phyloP scores from a whole-genome alignment of 2,888 invertebrate genomes.

The Zeuzera pyrina region DNA sequence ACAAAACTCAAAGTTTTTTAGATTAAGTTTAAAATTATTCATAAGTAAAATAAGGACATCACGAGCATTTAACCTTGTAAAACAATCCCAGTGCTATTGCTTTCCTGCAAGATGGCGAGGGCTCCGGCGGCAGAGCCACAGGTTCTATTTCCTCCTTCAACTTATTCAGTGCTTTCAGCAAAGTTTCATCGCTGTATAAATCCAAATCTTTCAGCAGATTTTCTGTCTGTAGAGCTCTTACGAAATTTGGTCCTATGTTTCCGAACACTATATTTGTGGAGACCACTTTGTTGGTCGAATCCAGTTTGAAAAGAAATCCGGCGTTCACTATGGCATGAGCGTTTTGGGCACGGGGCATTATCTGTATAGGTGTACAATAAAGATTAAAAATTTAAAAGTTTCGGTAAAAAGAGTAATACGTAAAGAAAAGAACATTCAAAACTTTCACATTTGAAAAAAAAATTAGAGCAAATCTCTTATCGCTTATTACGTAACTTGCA shows the following conservation, averaged over 20 bases:
- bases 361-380: constrained; percentile 49
- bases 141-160: constrained; percentile 77
- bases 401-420: too few relatives aligned
- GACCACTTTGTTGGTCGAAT: constrained; percentile 42
- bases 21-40: too few relatives aligned
- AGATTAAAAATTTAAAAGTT: too few relatives aligned
- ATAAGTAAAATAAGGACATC: too few relatives aligned
- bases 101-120: constrained; percentile 79
- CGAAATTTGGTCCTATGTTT: constrained; percentile 70
- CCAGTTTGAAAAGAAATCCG: constrained; percentile 77
- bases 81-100: constrained; percentile 82
- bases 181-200: constrained; percentile 48
- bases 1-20: too few relatives aligned
- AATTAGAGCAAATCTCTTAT: too few relatives aligned
- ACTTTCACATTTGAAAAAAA: too few relatives aligned
- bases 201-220: constrained; percentile 46
- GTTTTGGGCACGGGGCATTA: constrained; percentile 83
- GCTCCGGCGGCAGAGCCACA: constrained; percentile 76
- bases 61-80: constrained; percentile 83
- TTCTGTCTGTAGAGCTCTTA: constrained; percentile 75
- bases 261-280: constrained; percentile 77
- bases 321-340: constrained; percentile 85
- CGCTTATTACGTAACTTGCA: too few relatives aligned
- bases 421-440: too few relatives aligned
- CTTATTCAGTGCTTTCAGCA: constrained; percentile 62